Conservation (phyloP, 30 jellyfish, hydroid and myxozoan species). For the Hydractinia echinata region DNA sequence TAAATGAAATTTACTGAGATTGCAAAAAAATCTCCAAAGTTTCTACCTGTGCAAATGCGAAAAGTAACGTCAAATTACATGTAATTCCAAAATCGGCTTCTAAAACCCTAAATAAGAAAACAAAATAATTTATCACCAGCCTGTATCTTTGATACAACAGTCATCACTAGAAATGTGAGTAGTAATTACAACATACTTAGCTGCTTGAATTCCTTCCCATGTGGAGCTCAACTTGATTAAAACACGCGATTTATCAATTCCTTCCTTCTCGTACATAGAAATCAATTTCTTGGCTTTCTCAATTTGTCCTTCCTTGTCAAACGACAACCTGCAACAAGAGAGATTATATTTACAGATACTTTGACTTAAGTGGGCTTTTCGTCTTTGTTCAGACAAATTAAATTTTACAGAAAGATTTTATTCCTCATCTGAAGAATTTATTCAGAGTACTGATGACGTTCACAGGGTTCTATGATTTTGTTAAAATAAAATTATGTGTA, state of each 20-base stretch:
- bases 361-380: too few relatives aligned
- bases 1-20: neutral
- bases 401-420: too few relatives aligned
- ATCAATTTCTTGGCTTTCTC: conserved; percentile 74
- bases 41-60: conserved; percentile 89
- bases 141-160: neutral
- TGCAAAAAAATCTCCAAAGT: neutral
- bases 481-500: too few relatives aligned
- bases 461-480: neutral
- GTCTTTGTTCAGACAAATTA: too few relatives aligned
- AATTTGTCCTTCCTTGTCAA: conserved; percentile 84
- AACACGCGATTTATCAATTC: conserved; percentile 81
- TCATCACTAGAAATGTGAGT: conserved; percentile 6
- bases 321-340: conserved; percentile 59
- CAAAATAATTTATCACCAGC: neutral
- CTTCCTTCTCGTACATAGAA: conserved; percentile 76
- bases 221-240: conserved; percentile 88
- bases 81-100: conserved; percentile 82
- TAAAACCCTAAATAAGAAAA: conserved; percentile 43
- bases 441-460: neutral
- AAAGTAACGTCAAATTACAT: conserved; percentile 82
- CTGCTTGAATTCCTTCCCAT: conserved; percentile 99
- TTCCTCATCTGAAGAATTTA: too few relatives aligned
- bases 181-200: conserved; percentile 58
- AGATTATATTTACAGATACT: neutral